phyloP scores from a whole-genome alignment of 2,797 vertebrate species.

The Distichodus sexfasciatus region DNA sequence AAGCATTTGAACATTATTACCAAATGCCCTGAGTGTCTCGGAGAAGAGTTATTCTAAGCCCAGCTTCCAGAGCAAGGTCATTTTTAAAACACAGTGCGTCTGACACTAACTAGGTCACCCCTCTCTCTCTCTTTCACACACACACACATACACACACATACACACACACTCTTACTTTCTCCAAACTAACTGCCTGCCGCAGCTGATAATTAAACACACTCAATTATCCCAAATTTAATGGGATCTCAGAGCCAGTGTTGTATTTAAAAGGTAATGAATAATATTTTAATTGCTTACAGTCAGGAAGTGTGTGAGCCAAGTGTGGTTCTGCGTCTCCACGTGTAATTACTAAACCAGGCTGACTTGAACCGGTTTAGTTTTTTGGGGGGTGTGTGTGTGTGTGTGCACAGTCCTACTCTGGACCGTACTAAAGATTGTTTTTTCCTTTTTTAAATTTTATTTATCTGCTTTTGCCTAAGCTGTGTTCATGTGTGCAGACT shows the following conservation, averaged over 20 bases:
- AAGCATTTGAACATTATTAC: conserved; percentile 47
- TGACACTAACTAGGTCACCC: conserved; percentile 75
- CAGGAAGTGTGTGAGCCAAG: conserved; percentile 76
- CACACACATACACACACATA: conserved; percentile 22
- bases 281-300: conserved; percentile 82
- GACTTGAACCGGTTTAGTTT: conserved; percentile 43
- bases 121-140: conserved; percentile 67
- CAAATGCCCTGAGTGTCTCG: conserved; percentile 51
- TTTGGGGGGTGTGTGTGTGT: conserved; percentile 4
- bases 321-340: conserved; percentile 71
- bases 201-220: conserved; percentile 82
- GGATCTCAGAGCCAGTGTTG: conserved; percentile 77
- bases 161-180: conserved; percentile 61
- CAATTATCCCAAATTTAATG: conserved; percentile 86
- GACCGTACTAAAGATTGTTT: not conserved
- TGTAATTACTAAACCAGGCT: conserved; percentile 77
- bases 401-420: not conserved
- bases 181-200: conserved; percentile 70
- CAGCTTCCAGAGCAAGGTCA: conserved; percentile 79
- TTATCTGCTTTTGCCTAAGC: not conserved
- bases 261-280: conserved; percentile 86
- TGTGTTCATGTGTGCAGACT: conserved; percentile 9
- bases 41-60: conserved; percentile 77
- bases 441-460: not conserved
- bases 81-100: conserved; percentile 82